Evolutionary conservation across 2,113 vertebrate species (phyloP), one percentile per base, ranked within the genome.

Genomic region (Clarias gariepinus): DNA sequence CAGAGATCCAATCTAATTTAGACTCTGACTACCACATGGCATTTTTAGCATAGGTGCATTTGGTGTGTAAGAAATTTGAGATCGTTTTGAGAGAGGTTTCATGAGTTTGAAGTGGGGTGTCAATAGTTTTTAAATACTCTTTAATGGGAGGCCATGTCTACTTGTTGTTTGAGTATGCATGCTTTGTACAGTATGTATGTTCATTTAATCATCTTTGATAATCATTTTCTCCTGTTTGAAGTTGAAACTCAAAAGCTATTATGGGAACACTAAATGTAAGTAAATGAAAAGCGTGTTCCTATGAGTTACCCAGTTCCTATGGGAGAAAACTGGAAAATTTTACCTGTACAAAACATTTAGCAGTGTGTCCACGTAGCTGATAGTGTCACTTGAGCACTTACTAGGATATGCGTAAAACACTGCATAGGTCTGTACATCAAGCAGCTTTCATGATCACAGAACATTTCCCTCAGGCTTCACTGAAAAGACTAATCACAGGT

Each of bases 401-500:
- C 57, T 81, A 77, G 74, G 47, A 41, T 81, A 60, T 81, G 58
- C 55, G 60, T 66, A 68, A 87, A 76, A 53, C 80, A 82, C 81
- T 63, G 41, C 69, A 83, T 76, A 36, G 73, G 60, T 55, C 81
- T 66, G 80, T 78, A 64, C 81, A 61, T 82, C 52, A 83, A 68
- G 74, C 85, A 87, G 88, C 55, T 82, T 74, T 30, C 0, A 84
- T 82, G 79, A 85, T 88, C 87, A 85, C 68, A 82, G 78, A 74
- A 28, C 86, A 78, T 83, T 87, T 87, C 81, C 81, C 83, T 64
- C 61, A 78, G 84, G 83, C 36, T 78, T 85, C 68, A 82, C 78
- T 73, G 63, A 61, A 87, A 64, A 82, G 85, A 87, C 83, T 87
- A 89, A 89, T 87, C 86, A 85, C 80, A 82, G 55, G 83, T 85